Base-by-base conservation (phyloP, 2,113 vertebrate genomes). In the Podilymbus podiceps region DNA sequence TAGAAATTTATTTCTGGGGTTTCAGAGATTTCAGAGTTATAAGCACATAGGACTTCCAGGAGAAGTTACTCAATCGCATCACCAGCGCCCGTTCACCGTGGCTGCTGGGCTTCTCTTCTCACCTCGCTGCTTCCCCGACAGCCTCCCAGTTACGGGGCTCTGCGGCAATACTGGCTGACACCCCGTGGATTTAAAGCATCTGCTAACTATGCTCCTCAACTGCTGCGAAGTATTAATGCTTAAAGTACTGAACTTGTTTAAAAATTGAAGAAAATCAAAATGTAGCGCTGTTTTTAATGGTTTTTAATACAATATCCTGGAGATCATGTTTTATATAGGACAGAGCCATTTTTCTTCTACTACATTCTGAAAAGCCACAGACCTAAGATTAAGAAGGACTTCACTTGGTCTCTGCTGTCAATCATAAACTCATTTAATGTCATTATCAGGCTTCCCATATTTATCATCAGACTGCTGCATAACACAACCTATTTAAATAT, bases 201-300 rank as follows among this genome's bases (percentile, higher is more conserved):
- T 27, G 58, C 79, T 85, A 67, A 90, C 72, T 28, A 80, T 10
- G 68, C 62, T 85, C 53, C 53, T 66, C 38, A 10, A 18, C 63
- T 30, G 31, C 64, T 30, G 75, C 63, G 24, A 8, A 58, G 18
- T 17, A 38, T 86, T 30, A 66, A 87, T 67, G 71, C 81, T 91
- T 73, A 35, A 95, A 84, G 47, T 11, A 9, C 47, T 74, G 60
- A 87, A 71, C 88, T 60, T 49, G 30, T 33, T 96, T 91, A 84
- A 95, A 95, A 84, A 91, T 59, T 38, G 47, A 94, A 94, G 77
- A 18, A 87, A 94, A 84, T 66, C 31, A 84, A 91, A 92, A 66
- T 20, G 68, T 28, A 44, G n/a, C 59, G 52, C 73, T 77, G 53
- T 80, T 87, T 66, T 44, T 53, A 85, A 73, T 22, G 14, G 53